A percentile compares a stretch with the other conserved stretches of the same genome.
phyloP scores from a whole-genome alignment of 2,888 invertebrate genomes.

The Acanthosepion lycidas region DNA sequence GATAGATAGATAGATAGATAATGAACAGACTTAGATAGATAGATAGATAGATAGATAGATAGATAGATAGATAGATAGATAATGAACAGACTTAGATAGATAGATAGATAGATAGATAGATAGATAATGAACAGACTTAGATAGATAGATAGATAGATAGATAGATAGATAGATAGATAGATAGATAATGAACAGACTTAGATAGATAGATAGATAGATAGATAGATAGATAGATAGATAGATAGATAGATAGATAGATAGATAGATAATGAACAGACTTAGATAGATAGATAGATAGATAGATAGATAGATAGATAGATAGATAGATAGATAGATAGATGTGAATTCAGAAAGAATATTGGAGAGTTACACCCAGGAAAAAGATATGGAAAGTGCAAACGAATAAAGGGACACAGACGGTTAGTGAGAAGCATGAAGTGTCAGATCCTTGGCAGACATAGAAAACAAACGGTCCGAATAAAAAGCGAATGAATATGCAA shows the following conservation, averaged over 20 bases:
- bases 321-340: background rate
- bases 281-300: background rate
- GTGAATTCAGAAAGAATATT: background rate
- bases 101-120: no score
- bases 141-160: no score
- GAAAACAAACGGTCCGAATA: background rate
- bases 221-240: background rate
- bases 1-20: background rate
- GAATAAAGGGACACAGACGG: no score
- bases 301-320: background rate
- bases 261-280: no score
- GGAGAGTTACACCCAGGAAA: background rate
- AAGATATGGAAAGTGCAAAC: background rate
- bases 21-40: background rate
- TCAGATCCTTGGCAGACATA: no score
- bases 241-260: no score
- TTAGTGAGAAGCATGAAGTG: no score
- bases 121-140: no score
- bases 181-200: background rate
- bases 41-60: background rate
- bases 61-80: no score
- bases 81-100: no score
- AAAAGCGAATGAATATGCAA: background rate
- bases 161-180: background rate
- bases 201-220: background rate